phyloP scores from a whole-genome alignment of 1,140 invertebrate genomes.

The Drosophila kepulauana region DNA sequence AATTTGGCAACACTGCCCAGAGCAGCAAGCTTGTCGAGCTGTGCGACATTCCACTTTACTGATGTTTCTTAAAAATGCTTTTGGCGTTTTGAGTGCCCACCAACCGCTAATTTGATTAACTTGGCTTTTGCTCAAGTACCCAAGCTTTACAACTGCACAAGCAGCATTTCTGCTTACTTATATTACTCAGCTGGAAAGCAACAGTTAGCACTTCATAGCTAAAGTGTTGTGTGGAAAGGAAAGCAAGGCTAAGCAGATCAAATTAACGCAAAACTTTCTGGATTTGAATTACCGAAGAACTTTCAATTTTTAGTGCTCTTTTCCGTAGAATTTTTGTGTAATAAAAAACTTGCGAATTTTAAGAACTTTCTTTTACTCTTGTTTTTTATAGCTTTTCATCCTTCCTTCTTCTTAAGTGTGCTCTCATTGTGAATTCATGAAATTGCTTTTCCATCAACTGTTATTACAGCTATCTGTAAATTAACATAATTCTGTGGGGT shows the following conservation, averaged over 20 bases:
- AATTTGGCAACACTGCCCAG: too few species aligned
- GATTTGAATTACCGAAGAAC: conserved; percentile 1
- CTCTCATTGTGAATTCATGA: background rate
- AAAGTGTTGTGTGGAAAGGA: background rate
- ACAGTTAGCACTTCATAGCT: conserved; percentile 23
- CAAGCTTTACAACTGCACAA: conserved; percentile 21
- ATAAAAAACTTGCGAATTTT: background rate
- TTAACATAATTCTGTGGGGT: background rate
- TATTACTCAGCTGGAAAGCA: conserved; percentile 11
- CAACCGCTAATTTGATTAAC: conserved; percentile 63
- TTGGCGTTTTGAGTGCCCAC: conserved; percentile 47
- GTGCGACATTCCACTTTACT: conserved; percentile 30
- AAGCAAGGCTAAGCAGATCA: background rate
- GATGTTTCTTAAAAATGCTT: conserved; percentile 35
- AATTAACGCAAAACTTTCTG: background rate
- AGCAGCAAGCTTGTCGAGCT: conserved; percentile 4
- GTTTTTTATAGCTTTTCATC: background rate
- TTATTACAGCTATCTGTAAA: background rate
- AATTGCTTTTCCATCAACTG: background rate
- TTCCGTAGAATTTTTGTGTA: background rate
- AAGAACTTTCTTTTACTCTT: background rate
- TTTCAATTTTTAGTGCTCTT: background rate
- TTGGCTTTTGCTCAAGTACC: conserved; percentile 45
- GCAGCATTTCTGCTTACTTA: conserved; percentile 14
- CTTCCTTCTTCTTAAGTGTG: background rate